Base-by-base conservation (phyloP, 2,797 vertebrate genomes). In the Todus mexicanus region DNA sequence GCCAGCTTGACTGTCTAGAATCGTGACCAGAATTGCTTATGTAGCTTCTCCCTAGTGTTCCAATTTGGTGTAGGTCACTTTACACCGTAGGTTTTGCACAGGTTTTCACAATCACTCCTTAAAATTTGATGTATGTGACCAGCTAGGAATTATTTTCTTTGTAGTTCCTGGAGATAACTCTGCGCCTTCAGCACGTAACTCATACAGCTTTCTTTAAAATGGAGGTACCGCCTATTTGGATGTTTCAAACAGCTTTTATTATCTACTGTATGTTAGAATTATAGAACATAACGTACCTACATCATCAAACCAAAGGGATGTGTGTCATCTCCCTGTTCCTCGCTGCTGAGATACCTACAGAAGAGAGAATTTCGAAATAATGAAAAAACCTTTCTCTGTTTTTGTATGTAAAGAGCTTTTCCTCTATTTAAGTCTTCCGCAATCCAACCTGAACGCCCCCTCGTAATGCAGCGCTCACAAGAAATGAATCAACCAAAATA, bases 1-100 rank as follows among this genome's bases (percentile, higher is more conserved):
- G 88, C 71, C 85, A 89, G 74, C 77, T 88, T 90, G 83, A 38
- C 79, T 95, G 92, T 92, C 81, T 92, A 85, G 19, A 73, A 93
- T 93, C 70, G 42, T 90, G 92, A 93, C 91, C 66, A 26, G 70
- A 88, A 93, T 92, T 84, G 18, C 45, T 89, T 84, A 87, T 84
- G 72, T 64, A 87, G 77, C 75, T 77, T 87, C 35, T 90, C 31
- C n/a, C 31, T 51, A 50, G 6, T 81, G 1, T 27, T 89, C 22
- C 66, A 33, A 2, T 40, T 65, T 47, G 50, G 16, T 74, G 25
- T 40, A 16, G 65, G 51, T 43, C 3, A 6, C 61, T 87, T 81
- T 33, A 26, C 59, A 22, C 22, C 48, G 3, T 17, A 50, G 11
- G 12, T 16, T 82, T 10, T 68, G 29, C 47, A 2, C 11, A 35